Evolutionary conservation across 2,113 vertebrate genomes (phyloP).

Genomic region (Callorhinus ursinus): DNA sequence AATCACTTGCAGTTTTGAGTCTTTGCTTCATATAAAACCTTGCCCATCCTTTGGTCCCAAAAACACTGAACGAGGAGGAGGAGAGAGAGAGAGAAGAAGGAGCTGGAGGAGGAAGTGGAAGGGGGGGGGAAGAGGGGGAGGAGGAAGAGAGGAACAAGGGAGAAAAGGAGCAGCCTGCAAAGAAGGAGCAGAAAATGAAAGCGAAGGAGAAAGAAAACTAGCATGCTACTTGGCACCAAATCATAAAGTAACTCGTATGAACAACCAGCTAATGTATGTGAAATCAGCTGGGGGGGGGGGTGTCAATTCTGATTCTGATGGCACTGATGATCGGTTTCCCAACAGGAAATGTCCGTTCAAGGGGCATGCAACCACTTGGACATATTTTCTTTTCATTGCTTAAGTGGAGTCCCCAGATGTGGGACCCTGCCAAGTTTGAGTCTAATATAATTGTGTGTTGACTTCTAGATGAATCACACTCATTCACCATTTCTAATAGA

Average conservation of each 20-base stretch:
- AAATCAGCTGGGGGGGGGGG: neutral
- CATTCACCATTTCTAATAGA: neutral
- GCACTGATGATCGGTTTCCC: neutral
- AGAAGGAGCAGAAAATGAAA: neutral
- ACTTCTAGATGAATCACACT: neutral
- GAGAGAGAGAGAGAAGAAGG: neutral
- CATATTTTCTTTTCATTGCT: neutral
- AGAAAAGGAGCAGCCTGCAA: neutral
- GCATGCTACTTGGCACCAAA: neutral
- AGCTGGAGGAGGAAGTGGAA: neutral
- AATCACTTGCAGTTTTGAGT: neutral
- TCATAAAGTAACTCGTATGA: neutral
- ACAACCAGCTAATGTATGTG: neutral
- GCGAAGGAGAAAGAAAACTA: neutral
- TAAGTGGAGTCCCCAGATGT: neutral
- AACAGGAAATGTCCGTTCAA: accelerated
- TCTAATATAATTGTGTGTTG: neutral
- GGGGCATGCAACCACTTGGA: neutral
- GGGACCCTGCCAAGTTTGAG: neutral
- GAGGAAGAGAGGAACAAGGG: neutral
- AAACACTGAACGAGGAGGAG: neutral
- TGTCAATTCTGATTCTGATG: neutral
- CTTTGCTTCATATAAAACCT: neutral
- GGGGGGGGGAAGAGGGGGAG: neutral
- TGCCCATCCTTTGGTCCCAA: neutral